phyloP scores from a whole-genome alignment of 1,140 invertebrate species.

The Gryon sp. region DNA sequence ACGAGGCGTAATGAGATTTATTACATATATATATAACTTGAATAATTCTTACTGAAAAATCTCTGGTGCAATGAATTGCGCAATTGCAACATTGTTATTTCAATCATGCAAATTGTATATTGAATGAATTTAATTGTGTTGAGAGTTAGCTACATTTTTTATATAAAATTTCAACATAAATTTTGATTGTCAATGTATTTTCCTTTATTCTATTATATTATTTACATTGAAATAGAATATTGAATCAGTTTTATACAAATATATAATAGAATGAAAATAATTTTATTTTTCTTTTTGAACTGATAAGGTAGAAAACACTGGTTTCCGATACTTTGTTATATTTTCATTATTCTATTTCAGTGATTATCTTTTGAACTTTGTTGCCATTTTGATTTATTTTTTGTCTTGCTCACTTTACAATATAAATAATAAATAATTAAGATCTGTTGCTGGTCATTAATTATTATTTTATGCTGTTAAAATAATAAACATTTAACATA shows the following conservation, averaged over 20 bases:
- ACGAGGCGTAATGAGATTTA: not conserved
- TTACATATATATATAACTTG: not conserved
- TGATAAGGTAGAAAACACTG: not conserved
- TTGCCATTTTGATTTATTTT: not conserved
- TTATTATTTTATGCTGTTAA: not conserved
- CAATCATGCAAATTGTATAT: slow-evolving; percentile 1
- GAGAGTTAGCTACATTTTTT: slow-evolving; percentile 11
- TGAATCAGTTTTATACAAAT: not conserved
- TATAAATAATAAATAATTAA: not conserved
- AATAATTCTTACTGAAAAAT: slow-evolving; percentile 16
- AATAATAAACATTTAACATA: no score
- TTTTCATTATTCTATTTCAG: not conserved
- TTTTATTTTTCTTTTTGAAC: not conserved
- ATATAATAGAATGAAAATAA: not conserved
- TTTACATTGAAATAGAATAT: not conserved
- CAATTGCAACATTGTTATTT: slow-evolving; percentile 26
- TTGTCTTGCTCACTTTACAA: not conserved
- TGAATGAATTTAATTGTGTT: slow-evolving; percentile 25
- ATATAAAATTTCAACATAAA: no score
- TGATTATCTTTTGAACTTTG: not conserved
- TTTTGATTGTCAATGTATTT: no score
- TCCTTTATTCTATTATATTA: no score
- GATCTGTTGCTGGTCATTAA: not conserved
- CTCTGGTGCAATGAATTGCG: slow-evolving; percentile 26
- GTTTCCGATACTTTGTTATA: not conserved